Base-by-base conservation (phyloP, 30 jellyfish, hydroid and myxozoan genomes). In the Turritopsis dohrnii region DNA sequence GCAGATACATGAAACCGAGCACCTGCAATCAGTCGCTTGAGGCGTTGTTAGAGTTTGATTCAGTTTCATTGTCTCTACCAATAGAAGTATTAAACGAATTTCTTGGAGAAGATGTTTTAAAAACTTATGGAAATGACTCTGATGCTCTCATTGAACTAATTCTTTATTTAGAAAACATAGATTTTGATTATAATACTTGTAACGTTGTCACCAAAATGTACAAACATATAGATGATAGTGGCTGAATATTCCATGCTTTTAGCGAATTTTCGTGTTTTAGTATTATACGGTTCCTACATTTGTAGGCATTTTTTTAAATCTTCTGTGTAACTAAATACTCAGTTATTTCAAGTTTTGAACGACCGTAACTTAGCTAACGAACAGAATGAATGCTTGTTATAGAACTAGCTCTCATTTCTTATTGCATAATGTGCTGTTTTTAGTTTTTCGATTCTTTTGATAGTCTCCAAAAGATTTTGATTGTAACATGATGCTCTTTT, bases 41-140 rank as follows among this genome's bases (percentile, higher is more conserved):
- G 30, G 77, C 31, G 19, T n/a, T 69, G 28, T 27, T 69, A 23
- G 77, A 69, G 77, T 69, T 69, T 69, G 31, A 69, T n/a, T n/a
- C 28, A n/a, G 77, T 69, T 69, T n/a, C 77, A 9, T 69, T 69
- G 22, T 69, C 77, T n/a, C 19, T 69, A 19, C 77, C 77, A 19
- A 0, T 69, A 7, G 77, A 23, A 9, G 77, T 19, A 8, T 23
- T 69, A 9, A 27, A 69, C 28, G 77, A 69, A 69, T 69, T 69
- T 69, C 77, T 69, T 7, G 77, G 22, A n/a, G 77, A 69, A 60
- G 21, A 60, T 18, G 73, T 60, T n/a, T 8, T 69, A 13, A 5
- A 41, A 41, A 41, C 9, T 41, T 41, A 41, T 41, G 60, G 60
- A 41, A 41, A 41, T 41, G 60, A 41, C 60, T 41, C 9, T 13